Evolutionary conservation across 2,113 vertebrate genomes (phyloP).

Genomic region (Glareola pratincola): DNA sequence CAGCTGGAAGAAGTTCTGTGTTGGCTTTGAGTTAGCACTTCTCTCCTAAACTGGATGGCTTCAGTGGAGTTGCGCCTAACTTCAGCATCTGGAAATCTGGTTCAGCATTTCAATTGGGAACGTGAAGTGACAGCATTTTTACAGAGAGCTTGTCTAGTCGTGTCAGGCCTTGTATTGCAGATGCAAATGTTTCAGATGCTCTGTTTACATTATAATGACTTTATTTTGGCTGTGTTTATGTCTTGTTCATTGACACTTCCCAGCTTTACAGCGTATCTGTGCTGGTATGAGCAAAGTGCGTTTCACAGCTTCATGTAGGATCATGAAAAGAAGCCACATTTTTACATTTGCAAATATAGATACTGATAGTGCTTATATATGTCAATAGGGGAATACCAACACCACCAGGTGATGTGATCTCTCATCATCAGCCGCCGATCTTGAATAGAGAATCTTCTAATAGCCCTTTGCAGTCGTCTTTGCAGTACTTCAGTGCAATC

Average conservation of each 20-base stretch:
- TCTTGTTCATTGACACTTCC: neutral
- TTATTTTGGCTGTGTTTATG: neutral
- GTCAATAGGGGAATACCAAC: neutral
- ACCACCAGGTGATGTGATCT: neutral
- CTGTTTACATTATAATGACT: neutral
- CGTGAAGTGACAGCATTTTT: neutral
- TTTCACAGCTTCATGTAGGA: neutral
- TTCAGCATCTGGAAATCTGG: neutral
- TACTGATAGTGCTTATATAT: neutral
- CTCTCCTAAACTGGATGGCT: neutral
- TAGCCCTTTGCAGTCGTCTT: neutral
- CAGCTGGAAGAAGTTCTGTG: neutral
- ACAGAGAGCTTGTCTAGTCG: neutral
- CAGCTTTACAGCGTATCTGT: neutral
- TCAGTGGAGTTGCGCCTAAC: neutral
- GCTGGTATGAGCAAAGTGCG: neutral
- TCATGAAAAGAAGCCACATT: neutral
- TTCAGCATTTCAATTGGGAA: neutral
- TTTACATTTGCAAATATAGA: neutral
- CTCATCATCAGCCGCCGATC: neutral
- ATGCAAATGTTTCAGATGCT: neutral
- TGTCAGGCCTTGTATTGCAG: neutral
- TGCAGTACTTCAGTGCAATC: neutral
- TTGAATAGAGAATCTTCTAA: neutral
- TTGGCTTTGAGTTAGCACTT: neutral